Percentiles rank a stretch among this genome's conserved stretches.
phyloP scores from a whole-genome alignment of 35 echinoderm and acorn worm genomes.

The Ophioderma brevispina region DNA sequence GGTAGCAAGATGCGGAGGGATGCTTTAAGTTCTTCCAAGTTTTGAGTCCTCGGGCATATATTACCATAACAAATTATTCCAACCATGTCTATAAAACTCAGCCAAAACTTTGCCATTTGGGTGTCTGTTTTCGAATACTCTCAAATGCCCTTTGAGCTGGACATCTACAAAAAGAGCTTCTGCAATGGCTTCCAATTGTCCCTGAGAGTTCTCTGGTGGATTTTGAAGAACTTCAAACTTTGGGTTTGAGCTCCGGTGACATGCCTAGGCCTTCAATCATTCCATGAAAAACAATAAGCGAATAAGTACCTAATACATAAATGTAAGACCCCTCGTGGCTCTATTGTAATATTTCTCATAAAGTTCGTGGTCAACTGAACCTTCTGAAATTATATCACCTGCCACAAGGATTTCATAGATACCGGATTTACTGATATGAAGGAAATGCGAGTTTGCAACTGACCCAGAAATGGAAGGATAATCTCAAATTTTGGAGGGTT shows the following conservation, averaged over 20 bases:
- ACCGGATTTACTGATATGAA: slow-evolving; percentile 17
- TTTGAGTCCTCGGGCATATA: slow-evolving; percentile 28
- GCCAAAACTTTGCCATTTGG: slow-evolving; percentile 16
- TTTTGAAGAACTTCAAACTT: not conserved
- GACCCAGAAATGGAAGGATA: slow-evolving; percentile 28
- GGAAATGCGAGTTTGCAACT: slow-evolving; percentile 20
- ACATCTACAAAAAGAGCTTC: not conserved
- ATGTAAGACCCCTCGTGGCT: not conserved
- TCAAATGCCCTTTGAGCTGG: not conserved
- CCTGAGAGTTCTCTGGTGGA: not conserved
- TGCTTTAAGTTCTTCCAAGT: slow-evolving; percentile 27
- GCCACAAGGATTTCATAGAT: not conserved
- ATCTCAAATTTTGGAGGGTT: too few relatives aligned
- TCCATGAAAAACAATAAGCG: not conserved
- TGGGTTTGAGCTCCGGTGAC: slow-evolving; percentile 9
- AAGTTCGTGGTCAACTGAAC: not conserved
- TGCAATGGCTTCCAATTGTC: not conserved
- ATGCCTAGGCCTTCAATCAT: not conserved
- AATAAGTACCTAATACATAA: slow-evolving; percentile 19
- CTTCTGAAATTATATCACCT: not conserved
- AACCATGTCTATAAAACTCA: slow-evolving; percentile 23
- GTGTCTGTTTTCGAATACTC: not conserved
- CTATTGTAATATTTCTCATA: slow-evolving; percentile 1
- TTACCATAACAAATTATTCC: slow-evolving; percentile 31
- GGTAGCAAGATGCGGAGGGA: slow-evolving; percentile 27